Base-by-base conservation (phyloP, 2,888 invertebrate species). In the Ephialtes manifestator region DNA sequence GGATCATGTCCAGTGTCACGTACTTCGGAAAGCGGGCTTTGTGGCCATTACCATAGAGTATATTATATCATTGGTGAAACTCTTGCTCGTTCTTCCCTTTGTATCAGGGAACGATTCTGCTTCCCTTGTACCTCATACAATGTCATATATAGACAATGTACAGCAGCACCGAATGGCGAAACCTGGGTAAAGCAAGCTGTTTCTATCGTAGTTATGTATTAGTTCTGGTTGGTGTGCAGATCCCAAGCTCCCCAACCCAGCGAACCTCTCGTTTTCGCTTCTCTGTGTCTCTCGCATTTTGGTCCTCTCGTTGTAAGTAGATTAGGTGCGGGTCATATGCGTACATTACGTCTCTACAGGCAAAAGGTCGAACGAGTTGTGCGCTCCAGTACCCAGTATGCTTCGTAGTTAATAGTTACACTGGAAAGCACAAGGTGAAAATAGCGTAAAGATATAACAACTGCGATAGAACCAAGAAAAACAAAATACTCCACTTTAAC, bases 231-330 rank as follows among this genome's bases (percentile, higher is more conserved):
- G n/a, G 51, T 51, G 18, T 51, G 18, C 51, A 18, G n/a, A 18
- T 18, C 18, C 51, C 11, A 15, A 48, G 18, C 39, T 39, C 0
- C 39, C 0, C 8, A 39, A 10, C 39, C 1, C 10, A 39, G 39
- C 7, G 39, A 10, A 39, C 63, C 13, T 18, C 24, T 18, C n/a
- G 15, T 24, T 58, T 58, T 46, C 28, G 24, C 20, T 20, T 51
- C 20, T 65, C 75, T 71, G 20, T 7, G 18, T 51, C 35, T 60
- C 39, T 60, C 55, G 20, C 58, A 35, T 51, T 84, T 55, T 39
- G 70, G 51, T 74, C 31, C 51, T 63, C 72, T 74, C 74, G 72
- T 78, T 84, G 65, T 60, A 84, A 84, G 85, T 82, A 71, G 71
- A 85, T 82, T 82, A 82, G 43, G 65, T 39, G 65, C 60, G 53